Percentiles rank a stretch among this genome's conserved stretches.
These are phyloP conservation scores for Alfaro cultratus DNA, from an alignment of 2,797 vertebrate species.

Conservation along the genomic window DNA sequence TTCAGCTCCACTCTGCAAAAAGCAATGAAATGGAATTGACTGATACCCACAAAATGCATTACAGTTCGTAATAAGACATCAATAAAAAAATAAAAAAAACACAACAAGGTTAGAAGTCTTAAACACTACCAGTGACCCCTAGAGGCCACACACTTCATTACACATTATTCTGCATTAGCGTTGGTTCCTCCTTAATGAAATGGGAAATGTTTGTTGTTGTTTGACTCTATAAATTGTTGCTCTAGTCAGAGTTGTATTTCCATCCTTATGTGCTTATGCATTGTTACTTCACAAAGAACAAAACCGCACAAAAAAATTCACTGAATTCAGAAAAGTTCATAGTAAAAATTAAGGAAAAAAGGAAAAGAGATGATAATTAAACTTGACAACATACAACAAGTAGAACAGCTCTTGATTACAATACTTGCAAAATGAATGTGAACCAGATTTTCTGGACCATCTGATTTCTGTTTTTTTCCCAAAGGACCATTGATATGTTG, in stretches of 20 bases:
- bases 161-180: slow-evolving; percentile 2
- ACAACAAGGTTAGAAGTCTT: slow-evolving; percentile 21
- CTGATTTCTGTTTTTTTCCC: background rate
- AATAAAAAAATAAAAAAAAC: slow-evolving; percentile 64
- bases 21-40: slow-evolving; percentile 70
- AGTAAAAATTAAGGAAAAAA: background rate
- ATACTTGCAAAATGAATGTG: background rate
- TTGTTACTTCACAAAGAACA: background rate
- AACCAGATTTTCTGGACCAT: background rate
- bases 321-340: background rate
- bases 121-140: slow-evolving; percentile 22
- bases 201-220: background rate
- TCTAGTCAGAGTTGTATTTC: background rate
- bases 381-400: background rate
- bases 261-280: background rate
- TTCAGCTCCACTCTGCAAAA: slow-evolving; percentile 62
- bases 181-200: background rate
- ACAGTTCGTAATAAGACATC: slow-evolving; percentile 64
- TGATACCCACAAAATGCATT: slow-evolving; percentile 67
- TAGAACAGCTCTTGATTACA: background rate
- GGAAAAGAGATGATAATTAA: background rate
- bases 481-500: background rate
- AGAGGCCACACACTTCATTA: slow-evolving; percentile 29
- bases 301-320: background rate
- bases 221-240: background rate